Percentiles rank a stretch among this genome's conserved stretches.
phyloP scores from a whole-genome alignment of 1,140 invertebrate genomes.

The Sweltsa coloradensis region DNA sequence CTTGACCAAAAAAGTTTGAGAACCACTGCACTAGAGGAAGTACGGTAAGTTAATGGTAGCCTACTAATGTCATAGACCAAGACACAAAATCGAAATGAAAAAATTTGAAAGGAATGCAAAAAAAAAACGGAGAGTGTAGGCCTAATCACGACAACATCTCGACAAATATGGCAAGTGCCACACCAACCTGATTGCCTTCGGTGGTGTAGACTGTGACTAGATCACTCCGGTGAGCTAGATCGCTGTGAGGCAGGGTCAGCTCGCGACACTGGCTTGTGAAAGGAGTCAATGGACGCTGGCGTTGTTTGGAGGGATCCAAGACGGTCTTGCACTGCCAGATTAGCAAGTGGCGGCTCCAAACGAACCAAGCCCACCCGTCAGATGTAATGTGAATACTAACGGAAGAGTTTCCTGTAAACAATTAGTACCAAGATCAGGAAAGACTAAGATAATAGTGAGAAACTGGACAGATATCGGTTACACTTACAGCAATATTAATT shows the following conservation, averaged over 20 bases:
- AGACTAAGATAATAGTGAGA: not conserved
- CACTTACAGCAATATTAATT: not conserved
- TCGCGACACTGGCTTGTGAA: conserved; percentile 56
- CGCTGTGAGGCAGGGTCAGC: conserved; percentile 77
- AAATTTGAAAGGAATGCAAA: not conserved
- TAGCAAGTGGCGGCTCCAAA: conserved; percentile 69
- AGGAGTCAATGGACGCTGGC: too few relatives aligned
- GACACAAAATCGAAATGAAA: too few relatives aligned
- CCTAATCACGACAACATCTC: conserved; percentile 11
- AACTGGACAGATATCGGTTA: not conserved
- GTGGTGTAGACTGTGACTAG: conserved; percentile 67
- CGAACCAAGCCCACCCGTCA: conserved; percentile 74
- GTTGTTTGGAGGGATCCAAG: conserved; percentile 27
- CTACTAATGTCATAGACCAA: too few relatives aligned
- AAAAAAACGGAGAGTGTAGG: not conserved
- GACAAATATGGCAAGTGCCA: too few relatives aligned
- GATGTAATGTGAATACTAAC: conserved; percentile 48
- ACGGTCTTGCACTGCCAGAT: conserved; percentile 70
- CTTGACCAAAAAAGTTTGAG: too few relatives aligned
- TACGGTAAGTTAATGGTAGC: too few relatives aligned
- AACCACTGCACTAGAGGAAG: too few relatives aligned
- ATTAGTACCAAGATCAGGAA: conserved; percentile 15
- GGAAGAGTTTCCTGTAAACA: conserved; percentile 37
- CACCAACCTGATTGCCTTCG: conserved; percentile 52
- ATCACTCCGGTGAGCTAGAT: conserved; percentile 82